Percentiles rank a stretch among this genome's conserved stretches.
phyloP scores from a whole-genome alignment of 2,113 vertebrate genomes.

The Corynorhinus townsendii region DNA sequence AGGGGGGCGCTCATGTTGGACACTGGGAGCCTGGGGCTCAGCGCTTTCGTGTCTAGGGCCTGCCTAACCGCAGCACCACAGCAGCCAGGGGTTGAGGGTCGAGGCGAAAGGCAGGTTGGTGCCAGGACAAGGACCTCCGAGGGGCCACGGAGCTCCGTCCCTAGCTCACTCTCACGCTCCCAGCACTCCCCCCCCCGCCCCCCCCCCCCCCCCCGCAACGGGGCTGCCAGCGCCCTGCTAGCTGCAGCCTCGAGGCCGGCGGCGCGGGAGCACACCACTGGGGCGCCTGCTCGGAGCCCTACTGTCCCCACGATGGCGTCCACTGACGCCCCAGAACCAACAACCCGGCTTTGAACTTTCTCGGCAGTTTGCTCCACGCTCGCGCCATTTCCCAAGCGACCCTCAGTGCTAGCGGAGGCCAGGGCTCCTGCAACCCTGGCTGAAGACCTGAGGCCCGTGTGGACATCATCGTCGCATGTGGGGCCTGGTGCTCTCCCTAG shows the following conservation, averaged over 20 bases:
- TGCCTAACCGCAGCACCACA: fast-evolving
- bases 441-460: fast-evolving
- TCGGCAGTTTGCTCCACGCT: fast-evolving
- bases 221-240: too few species aligned
- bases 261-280: neutral
- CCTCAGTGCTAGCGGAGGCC: neutral
- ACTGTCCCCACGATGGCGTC: neutral
- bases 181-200: fast-evolving
- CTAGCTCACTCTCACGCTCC: neutral
- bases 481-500: neutral
- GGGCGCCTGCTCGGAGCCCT: fast-evolving
- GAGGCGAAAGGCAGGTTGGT: neutral
- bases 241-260: neutral
- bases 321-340: neutral
- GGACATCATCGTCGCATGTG: neutral
- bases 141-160: neutral
- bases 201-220: fast-evolving
- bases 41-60: neutral
- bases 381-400: neutral
- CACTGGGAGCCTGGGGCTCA: neutral
- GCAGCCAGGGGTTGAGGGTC: neutral
- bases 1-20: neutral
- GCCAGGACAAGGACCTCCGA: neutral
- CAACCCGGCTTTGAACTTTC: neutral
- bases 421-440: neutral